These are phyloP conservation scores for Anastrepha obliqua DNA, from an alignment of 1,140 invertebrate genomes.

Conservation along the genomic window DNA sequence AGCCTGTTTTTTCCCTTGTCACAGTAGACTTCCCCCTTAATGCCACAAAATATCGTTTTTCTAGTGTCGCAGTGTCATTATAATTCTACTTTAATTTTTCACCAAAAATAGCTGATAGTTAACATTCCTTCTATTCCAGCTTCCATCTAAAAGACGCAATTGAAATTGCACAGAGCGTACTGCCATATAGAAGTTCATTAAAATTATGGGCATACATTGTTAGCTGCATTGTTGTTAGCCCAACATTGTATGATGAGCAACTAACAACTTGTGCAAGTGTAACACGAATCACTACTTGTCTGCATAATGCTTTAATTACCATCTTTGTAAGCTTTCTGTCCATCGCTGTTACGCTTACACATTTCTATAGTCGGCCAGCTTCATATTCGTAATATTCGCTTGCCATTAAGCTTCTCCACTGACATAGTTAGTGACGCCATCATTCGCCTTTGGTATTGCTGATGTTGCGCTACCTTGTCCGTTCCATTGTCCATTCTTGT, in stretches of 20 bases:
- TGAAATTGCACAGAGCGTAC: too few relatives aligned
- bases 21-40: too few relatives aligned
- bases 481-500: slow-evolving; percentile 9
- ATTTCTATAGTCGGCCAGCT: background rate
- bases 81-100: too few relatives aligned
- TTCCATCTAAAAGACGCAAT: too few relatives aligned
- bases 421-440: background rate
- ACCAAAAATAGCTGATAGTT: too few relatives aligned
- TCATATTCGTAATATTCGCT: background rate
- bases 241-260: background rate
- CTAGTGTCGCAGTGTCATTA: too few relatives aligned
- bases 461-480: background rate
- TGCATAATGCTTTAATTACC: background rate
- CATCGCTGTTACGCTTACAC: background rate
- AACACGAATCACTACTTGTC: background rate
- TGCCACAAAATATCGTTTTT: too few relatives aligned
- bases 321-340: background rate
- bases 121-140: too few relatives aligned
- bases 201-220: too few relatives aligned
- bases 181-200: too few relatives aligned
- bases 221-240: too few relatives aligned
- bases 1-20: too few relatives aligned
- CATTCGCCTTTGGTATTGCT: background rate
- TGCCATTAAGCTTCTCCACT: background rate
- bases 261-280: background rate